These are phyloP conservation scores for Leucopsar rothschildi DNA, from an alignment of 2,113 vertebrate genomes.

Conservation along the genomic window DNA sequence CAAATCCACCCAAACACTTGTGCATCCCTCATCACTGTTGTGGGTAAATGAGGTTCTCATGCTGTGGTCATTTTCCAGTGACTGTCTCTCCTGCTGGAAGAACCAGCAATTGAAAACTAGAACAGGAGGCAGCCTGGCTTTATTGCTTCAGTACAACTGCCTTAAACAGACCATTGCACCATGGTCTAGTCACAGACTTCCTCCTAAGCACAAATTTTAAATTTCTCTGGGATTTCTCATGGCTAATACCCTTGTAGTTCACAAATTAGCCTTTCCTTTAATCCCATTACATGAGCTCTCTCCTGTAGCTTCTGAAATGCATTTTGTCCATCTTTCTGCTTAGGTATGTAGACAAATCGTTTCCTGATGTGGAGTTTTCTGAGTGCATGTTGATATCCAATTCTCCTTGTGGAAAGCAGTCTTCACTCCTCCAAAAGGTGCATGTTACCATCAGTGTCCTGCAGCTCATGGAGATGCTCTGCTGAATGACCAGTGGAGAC, in stretches of 20 bases:
- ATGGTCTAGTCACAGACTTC: neutral
- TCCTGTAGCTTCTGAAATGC: neutral
- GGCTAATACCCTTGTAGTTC: neutral
- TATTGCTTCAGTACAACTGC: neutral
- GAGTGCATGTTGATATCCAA: neutral
- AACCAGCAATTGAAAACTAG: neutral
- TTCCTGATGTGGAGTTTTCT: neutral
- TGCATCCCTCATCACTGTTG: neutral
- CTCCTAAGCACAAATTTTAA: neutral
- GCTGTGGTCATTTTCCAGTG: neutral
- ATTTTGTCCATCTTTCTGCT: neutral
- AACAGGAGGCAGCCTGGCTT: neutral
- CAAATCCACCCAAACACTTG: neutral
- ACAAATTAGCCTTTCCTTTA: neutral
- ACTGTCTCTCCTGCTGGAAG: neutral
- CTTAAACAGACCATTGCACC: neutral
- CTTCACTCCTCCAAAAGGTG: neutral
- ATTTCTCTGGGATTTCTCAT: neutral
- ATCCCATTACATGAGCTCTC: neutral
- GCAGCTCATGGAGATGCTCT: neutral
- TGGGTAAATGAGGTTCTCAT: neutral
- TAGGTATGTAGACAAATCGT: fast-evolving
- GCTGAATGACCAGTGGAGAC: fast-evolving
- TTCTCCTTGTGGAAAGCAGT: neutral
- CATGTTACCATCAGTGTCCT: neutral